A percentile compares a stretch with the other conserved stretches of the same genome.
phyloP scores from a whole-genome alignment of 2,113 vertebrate species.

The Corydoras maculifer region DNA sequence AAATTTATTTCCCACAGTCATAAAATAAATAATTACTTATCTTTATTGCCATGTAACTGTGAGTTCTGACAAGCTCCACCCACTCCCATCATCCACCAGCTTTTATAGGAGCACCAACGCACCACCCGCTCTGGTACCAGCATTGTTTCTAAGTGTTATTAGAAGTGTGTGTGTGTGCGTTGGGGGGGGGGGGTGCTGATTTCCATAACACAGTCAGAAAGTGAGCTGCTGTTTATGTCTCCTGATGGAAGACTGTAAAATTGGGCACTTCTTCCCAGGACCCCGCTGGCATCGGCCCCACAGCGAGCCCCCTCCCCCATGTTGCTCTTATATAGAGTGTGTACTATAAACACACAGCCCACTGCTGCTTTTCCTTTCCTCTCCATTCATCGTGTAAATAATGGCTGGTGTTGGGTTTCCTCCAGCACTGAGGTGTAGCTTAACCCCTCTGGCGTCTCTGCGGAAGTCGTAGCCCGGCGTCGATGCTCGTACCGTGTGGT shows the following conservation, averaged over 20 bases:
- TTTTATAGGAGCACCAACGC: neutral
- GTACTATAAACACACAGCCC: slow-evolving; percentile 30
- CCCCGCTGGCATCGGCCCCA: slow-evolving; percentile 14
- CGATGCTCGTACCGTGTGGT: neutral
- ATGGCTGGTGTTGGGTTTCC: slow-evolving; percentile 24
- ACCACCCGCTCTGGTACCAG: neutral
- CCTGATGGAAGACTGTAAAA: slow-evolving; percentile 12
- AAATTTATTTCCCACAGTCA: neutral
- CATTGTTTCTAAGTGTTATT: neutral
- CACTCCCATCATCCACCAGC: neutral
- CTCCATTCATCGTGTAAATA: slow-evolving; percentile 13
- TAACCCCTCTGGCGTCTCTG: slow-evolving; percentile 10
- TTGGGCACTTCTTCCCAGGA: slow-evolving; percentile 16
- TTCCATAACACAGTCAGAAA: neutral
- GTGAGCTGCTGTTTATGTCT: neutral
- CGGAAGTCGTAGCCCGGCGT: slow-evolving; percentile 15
- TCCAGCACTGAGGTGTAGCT: slow-evolving; percentile 16
- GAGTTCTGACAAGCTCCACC: neutral
- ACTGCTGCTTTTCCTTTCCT: slow-evolving; percentile 2
- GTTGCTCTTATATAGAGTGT: slow-evolving; percentile 9
- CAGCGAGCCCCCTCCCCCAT: neutral
- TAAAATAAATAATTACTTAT: neutral
- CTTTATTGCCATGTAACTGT: too few relatives aligned
- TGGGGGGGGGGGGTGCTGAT: neutral
- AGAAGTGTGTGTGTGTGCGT: too few relatives aligned